Base-by-base conservation (phyloP, 2,888 invertebrate genomes). In the Platerodrilus igneus region DNA sequence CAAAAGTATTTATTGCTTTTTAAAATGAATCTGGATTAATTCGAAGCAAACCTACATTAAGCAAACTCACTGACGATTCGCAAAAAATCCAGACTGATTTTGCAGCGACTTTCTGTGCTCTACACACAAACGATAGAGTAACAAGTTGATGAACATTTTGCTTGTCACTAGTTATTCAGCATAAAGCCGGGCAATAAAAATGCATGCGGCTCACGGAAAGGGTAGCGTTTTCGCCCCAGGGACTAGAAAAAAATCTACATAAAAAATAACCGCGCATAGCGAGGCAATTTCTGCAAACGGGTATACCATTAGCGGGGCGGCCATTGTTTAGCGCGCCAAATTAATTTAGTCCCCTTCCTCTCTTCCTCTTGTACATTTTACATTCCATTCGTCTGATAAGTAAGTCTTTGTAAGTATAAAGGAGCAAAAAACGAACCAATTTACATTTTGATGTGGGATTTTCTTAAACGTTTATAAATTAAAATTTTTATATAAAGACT, bases 271-370 rank as follows among this genome's bases (percentile, higher is more conserved):
- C 62, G 62, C 58, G 61, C 63, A 62, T 62, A 64, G 60, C 64
- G 62, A 63, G 66, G 67, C 67, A 67, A 68, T 68, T 67, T 66
- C 65, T 61, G 61, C 66, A 64, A 66, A 67, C 67, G 68, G 66
- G 64, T 62, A n/a, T n/a, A 65, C 68, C 68, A 68, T 69, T 69
- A 69, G 66, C 63, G 63, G 61, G 62, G 63, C 66, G 63, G 64
- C 67, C 67, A 70, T 71, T 71, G 70, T 71, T 71, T 69, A 68
- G 69, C 67, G 62, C 60, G 60, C 66, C 64, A 69, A 71, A 70
- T 70, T 70, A 70, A 71, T 71, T 69, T 69, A 67, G 62, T 64
- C 59, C 59, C 61, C 59, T 56, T 48, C 35, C 45, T 36, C 50
- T 48, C 35, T 43, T 36, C 50, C 41, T 52, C 44, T 23, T 36